Percentiles rank a stretch among this genome's conserved stretches.
Conservation (phyloP, 2,888 invertebrate genomes). For the Phrixothrix hirtus region DNA sequence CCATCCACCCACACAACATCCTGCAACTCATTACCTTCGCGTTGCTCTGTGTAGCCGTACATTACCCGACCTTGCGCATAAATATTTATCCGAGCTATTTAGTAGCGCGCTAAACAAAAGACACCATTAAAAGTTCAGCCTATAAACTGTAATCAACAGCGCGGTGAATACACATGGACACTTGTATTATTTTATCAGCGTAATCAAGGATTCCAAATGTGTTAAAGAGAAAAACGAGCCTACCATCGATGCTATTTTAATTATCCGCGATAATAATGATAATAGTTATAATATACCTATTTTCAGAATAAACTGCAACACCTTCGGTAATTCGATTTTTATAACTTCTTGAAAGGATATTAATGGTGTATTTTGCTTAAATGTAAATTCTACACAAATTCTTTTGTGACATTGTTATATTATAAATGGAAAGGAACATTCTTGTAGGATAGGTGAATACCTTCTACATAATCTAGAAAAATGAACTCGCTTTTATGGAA, state of each 20-base stretch:
- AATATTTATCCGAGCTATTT: slow-evolving; percentile 50
- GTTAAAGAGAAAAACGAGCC: slow-evolving; percentile 32
- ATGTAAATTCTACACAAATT: too few relatives aligned
- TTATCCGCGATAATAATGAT: slow-evolving; percentile 24
- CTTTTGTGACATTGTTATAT: too few relatives aligned
- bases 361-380: too few relatives aligned
- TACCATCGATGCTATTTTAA: slow-evolving; percentile 28
- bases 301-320: too few relatives aligned
- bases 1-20: slow-evolving; percentile 48
- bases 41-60: slow-evolving; percentile 43
- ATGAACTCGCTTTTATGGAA: too few relatives aligned
- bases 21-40: slow-evolving; percentile 49
- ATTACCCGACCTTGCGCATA: slow-evolving; percentile 48
- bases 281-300: slow-evolving; percentile 20
- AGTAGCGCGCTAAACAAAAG: slow-evolving; percentile 52
- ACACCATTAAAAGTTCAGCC: slow-evolving; percentile 51
- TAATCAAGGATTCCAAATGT: slow-evolving; percentile 35
- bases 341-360: too few relatives aligned
- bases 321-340: too few relatives aligned
- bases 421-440: too few relatives aligned
- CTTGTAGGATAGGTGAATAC: too few relatives aligned
- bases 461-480: too few relatives aligned
- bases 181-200: slow-evolving; percentile 37
- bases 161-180: slow-evolving; percentile 38
- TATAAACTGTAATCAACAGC: slow-evolving; percentile 50